These are phyloP conservation scores for Melanotaenia parkinsoni DNA, from an alignment of 2,797 vertebrate species.

Conservation along the genomic window DNA sequence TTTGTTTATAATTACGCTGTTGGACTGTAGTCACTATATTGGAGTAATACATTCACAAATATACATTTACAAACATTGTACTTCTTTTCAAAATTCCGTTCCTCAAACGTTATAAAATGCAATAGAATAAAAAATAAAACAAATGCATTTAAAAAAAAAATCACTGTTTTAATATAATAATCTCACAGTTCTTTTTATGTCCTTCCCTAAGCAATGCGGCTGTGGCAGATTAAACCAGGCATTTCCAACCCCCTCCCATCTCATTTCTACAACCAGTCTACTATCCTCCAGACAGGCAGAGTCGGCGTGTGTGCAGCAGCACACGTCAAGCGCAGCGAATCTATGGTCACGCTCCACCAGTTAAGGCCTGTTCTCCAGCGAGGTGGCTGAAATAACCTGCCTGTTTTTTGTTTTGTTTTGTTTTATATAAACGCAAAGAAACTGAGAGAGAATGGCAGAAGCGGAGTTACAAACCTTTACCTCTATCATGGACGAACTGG, in stretches of 20 bases:
- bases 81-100: not conserved
- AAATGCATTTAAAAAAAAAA: not conserved
- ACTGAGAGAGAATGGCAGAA: slow-evolving; percentile 86
- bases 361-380: slow-evolving; percentile 11
- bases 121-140: not conserved
- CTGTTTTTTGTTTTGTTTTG: not conserved
- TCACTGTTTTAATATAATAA: not conserved
- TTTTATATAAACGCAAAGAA: not conserved
- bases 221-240: slow-evolving; percentile 23
- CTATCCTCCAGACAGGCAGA: slow-evolving; percentile 21
- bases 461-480: slow-evolving; percentile 92
- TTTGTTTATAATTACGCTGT: not conserved
- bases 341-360: not conserved
- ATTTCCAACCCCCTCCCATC: slow-evolving; percentile 16
- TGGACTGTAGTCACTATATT: too few relatives aligned
- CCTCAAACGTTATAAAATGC: not conserved
- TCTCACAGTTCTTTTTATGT: not conserved
- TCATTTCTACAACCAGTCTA: slow-evolving; percentile 13
- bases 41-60: not conserved
- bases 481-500: slow-evolving; percentile 95
- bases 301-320: slow-evolving; percentile 48
- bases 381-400: not conserved
- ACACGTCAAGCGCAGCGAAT: slow-evolving; percentile 10
- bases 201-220: slow-evolving; percentile 11
- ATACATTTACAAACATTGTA: not conserved